Percentiles rank a stretch among this genome's conserved stretches.
Evolutionary conservation across 2,888 invertebrate species (phyloP).

Genomic region (Thecophora atra): DNA sequence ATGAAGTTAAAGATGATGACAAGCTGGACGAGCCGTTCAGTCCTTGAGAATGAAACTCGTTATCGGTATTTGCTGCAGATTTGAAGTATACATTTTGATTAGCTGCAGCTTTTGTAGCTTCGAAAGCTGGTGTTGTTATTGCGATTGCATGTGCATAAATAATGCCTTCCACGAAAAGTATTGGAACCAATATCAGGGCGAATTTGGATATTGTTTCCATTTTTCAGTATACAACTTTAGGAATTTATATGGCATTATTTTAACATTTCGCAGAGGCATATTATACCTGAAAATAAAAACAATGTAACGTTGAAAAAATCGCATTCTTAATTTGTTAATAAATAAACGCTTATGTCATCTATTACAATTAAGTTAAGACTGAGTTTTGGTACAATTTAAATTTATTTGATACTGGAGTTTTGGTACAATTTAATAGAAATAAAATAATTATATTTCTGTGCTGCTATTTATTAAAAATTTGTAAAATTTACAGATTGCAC

Average conservation of each 20-base stretch:
- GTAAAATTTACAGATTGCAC: too few species aligned
- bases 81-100: slow-evolving; percentile 32
- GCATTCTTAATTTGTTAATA: too few species aligned
- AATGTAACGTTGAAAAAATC: too few species aligned
- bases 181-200: slow-evolving; percentile 62
- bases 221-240: slow-evolving; percentile 61
- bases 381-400: too few species aligned
- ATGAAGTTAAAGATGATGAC: slow-evolving; percentile 28
- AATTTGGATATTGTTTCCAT: slow-evolving; percentile 65
- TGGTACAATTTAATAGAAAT: too few species aligned
- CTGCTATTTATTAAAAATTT: too few species aligned
- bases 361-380: too few species aligned
- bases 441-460: too few species aligned
- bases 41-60: slow-evolving; percentile 13
- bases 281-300: slow-evolving; percentile 54
- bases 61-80: slow-evolving; percentile 33
- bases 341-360: too few species aligned
- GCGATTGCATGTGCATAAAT: slow-evolving; percentile 40
- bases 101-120: slow-evolving; percentile 18
- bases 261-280: slow-evolving; percentile 58
- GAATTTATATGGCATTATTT: slow-evolving; percentile 61
- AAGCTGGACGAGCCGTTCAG: too few species aligned
- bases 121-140: slow-evolving; percentile 31
- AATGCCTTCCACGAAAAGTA: slow-evolving; percentile 48
- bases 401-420: too few species aligned